Percentiles rank a stretch among this genome's conserved stretches.
These are phyloP conservation scores for Nothoprocta perdicaria DNA, from an alignment of 2,113 vertebrate genomes.

Conservation along the genomic window DNA sequence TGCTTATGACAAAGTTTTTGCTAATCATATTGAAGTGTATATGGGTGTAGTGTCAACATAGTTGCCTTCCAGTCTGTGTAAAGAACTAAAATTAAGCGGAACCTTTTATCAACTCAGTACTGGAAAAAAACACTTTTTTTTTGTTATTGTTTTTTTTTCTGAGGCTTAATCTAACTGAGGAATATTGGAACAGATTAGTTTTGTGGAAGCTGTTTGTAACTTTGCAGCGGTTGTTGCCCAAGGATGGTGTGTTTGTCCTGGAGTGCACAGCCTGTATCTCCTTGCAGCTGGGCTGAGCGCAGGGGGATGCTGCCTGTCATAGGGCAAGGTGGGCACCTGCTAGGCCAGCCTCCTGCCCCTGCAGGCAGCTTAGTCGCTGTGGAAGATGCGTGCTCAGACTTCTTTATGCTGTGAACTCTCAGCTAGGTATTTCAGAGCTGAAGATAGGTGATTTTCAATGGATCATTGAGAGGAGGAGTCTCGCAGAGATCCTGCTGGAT, in stretches of 20 bases:
- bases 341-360: neutral
- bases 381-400: neutral
- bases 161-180: neutral
- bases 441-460: neutral
- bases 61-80: neutral
- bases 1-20: neutral
- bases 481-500: neutral
- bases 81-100: neutral
- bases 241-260: neutral
- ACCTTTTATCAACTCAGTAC: neutral
- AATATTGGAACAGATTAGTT: neutral
- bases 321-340: neutral
- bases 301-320: fast-evolving
- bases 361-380: neutral
- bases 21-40: neutral
- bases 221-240: constrained; percentile 27
- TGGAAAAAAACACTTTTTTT: neutral
- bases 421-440: neutral
- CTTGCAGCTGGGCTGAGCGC: neutral
- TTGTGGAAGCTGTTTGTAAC: constrained; percentile 15
- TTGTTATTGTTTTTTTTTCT: neutral
- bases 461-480: neutral
- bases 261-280: neutral
- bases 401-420: neutral
- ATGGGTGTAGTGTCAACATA: neutral